phyloP scores from a whole-genome alignment of 1,140 invertebrate species.

The Diabrotica virgifera region DNA sequence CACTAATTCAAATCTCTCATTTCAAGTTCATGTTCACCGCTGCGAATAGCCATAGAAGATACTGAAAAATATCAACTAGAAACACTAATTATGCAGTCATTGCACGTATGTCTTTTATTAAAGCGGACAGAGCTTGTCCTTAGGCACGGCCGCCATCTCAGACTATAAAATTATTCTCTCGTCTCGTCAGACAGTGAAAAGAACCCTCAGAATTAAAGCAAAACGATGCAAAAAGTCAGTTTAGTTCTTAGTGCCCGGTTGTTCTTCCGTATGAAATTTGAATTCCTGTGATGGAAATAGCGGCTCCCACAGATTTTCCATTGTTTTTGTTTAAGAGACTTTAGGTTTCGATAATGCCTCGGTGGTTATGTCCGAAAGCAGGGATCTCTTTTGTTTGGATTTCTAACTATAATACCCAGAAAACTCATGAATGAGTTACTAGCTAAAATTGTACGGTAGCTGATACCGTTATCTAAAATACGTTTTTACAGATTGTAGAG shows the following conservation, averaged over 20 bases:
- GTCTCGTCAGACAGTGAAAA: slow-evolving; percentile 28
- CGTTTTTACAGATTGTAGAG: too few relatives aligned
- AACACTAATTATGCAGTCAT: slow-evolving; percentile 18
- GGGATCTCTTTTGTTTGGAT: too few relatives aligned
- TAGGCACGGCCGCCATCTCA: slow-evolving; percentile 31
- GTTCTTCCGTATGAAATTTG: slow-evolving; percentile 17
- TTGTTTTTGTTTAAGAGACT: neutral
- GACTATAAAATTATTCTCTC: slow-evolving; percentile 33
- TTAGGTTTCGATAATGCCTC: neutral
- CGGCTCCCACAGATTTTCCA: neutral
- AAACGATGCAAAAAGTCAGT: slow-evolving; percentile 30
- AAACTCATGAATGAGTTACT: too few relatives aligned
- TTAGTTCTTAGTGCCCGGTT: slow-evolving; percentile 15
- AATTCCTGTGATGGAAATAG: neutral
- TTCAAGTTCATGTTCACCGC: neutral
- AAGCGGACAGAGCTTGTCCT: slow-evolving; percentile 29
- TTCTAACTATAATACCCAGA: too few relatives aligned
- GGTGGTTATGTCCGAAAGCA: neutral
- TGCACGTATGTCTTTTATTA: slow-evolving; percentile 20
- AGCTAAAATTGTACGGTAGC: too few relatives aligned
- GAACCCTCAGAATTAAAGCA: slow-evolving; percentile 31
- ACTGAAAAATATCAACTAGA: neutral
- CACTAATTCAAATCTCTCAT: neutral
- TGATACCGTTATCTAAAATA: too few relatives aligned
- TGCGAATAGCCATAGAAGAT: neutral